Percentiles rank a stretch among this genome's conserved stretches.
phyloP scores from a whole-genome alignment of 2,113 vertebrate genomes.

The Lampris megalopsis region DNA sequence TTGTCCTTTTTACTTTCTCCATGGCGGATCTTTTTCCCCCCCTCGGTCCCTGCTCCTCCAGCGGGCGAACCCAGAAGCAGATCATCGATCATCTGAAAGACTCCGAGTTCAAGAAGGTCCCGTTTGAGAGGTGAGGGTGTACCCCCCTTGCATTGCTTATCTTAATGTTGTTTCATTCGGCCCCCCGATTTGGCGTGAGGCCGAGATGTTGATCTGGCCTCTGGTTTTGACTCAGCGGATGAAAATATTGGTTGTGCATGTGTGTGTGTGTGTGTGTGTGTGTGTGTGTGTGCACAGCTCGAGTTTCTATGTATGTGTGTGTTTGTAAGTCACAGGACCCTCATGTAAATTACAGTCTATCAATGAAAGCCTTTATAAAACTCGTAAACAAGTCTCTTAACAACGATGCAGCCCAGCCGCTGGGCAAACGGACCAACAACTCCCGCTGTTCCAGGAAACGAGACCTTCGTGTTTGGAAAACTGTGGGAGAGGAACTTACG shows the following conservation, averaged over 20 bases:
- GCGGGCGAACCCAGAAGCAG: constrained; percentile 96
- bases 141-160: neutral
- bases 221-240: neutral
- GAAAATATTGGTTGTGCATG: neutral
- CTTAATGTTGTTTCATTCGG: neutral
- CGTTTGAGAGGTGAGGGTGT: constrained; percentile 91
- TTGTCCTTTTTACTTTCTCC: neutral
- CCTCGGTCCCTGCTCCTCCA: constrained; percentile 63
- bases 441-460: too few species aligned
- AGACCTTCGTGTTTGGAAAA: too few species aligned
- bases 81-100: constrained; percentile 95
- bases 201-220: neutral
- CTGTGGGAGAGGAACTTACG: too few species aligned
- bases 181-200: neutral
- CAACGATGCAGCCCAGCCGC: too few species aligned
- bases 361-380: too few species aligned
- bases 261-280: neutral
- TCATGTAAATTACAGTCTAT: neutral
- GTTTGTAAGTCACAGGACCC: neutral
- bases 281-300: neutral
- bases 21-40: neutral
- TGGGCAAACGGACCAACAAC: too few species aligned
- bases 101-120: constrained; percentile 92
- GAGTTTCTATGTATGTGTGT: too few species aligned
- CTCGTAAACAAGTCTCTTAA: too few species aligned